A percentile compares a stretch with the other conserved stretches of the same genome.
Evolutionary conservation across 2,888 invertebrate species (phyloP).

Genomic region (Thymelicus sylvestris): DNA sequence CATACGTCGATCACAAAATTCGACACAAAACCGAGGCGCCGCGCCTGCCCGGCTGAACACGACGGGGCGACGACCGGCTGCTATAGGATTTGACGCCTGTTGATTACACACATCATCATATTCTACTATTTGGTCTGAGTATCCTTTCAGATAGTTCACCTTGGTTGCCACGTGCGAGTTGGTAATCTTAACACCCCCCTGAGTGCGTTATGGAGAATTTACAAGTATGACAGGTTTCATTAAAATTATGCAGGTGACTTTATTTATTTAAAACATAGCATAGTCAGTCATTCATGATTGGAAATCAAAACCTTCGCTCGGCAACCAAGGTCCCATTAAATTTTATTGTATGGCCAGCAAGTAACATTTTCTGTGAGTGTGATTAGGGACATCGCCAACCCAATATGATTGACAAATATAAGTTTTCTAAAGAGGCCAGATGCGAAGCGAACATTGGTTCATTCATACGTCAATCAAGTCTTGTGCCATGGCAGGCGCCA

Average conservation of each 20-base stretch:
- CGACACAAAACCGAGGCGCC: constrained; percentile 33
- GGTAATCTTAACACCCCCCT: too few relatives aligned
- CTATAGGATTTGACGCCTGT: neutral
- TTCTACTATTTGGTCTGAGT: too few relatives aligned
- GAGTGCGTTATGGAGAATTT: too few relatives aligned
- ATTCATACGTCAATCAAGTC: constrained; percentile 33
- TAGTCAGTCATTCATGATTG: too few relatives aligned
- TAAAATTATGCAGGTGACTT: too few relatives aligned
- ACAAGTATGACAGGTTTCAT: too few relatives aligned
- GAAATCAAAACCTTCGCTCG: too few relatives aligned
- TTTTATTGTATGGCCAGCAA: neutral
- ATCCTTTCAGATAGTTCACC: too few relatives aligned
- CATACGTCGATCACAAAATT: constrained; percentile 63
- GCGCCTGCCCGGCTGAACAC: constrained; percentile 40
- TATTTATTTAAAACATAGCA: too few relatives aligned
- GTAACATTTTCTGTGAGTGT: neutral
- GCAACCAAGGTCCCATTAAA: too few relatives aligned
- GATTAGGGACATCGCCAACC: neutral
- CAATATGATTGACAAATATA: constrained; percentile 6
- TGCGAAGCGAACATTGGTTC: neutral
- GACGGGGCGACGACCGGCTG: constrained; percentile 29
- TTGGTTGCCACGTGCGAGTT: too few relatives aligned
- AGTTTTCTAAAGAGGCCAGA: constrained; percentile 3
- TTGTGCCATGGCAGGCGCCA: constrained; percentile 28
- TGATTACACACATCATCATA: too few relatives aligned